phyloP scores from a whole-genome alignment of 1,140 invertebrate species.

The Drosophila ficusphila region DNA sequence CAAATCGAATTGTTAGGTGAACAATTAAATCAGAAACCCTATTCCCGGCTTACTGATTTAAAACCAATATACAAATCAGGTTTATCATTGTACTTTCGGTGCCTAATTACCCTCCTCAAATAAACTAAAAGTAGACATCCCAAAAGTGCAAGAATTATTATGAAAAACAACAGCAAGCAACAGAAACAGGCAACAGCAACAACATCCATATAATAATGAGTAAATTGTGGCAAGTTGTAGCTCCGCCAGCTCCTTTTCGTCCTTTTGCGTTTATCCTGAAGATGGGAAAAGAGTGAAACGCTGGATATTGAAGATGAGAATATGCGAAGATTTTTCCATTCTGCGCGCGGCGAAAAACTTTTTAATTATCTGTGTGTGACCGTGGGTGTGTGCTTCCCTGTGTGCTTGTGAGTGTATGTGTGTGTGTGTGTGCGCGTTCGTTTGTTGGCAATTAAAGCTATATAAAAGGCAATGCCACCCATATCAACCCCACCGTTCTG shows the following conservation, averaged over 20 bases:
- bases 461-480: slow-evolving; percentile 20
- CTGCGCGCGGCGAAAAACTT: slow-evolving; percentile 26
- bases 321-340: slow-evolving; percentile 47
- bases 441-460: slow-evolving; percentile 51
- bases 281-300: background rate
- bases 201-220: slow-evolving; percentile 51
- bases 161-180: slow-evolving; percentile 2
- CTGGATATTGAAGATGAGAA: slow-evolving; percentile 33
- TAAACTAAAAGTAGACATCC: background rate
- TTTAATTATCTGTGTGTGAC: slow-evolving; percentile 42
- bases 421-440: background rate
- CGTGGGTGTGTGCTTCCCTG: background rate
- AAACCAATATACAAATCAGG: no score
- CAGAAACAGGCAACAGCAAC: no score
- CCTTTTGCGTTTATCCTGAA: slow-evolving; percentile 4
- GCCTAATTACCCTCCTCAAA: no score
- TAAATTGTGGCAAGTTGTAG: slow-evolving; percentile 56
- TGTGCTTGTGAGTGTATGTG: background rate
- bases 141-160: slow-evolving; percentile 24
- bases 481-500: background rate
- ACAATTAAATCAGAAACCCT: no score
- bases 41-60: no score
- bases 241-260: background rate
- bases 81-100: no score
- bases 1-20: no score